Evolutionary conservation across 2,797 vertebrate species (phyloP), one percentile per base, ranked within the genome.

Genomic region (Avahi laniger): DNA sequence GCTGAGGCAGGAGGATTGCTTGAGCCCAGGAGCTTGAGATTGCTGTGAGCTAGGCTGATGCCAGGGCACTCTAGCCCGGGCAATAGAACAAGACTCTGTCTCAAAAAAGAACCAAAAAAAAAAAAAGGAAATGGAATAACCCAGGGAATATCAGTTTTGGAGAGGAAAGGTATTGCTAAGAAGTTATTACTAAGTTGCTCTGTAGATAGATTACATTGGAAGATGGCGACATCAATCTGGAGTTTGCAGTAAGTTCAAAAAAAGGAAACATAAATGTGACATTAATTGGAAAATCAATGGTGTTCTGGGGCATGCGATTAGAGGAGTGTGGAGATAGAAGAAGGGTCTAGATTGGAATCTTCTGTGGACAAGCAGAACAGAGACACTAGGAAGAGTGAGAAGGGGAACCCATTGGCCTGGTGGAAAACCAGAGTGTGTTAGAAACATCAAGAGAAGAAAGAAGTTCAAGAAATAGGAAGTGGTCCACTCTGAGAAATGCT

Each of bases 361-460:
- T 84, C 12, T 54, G 1, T 18, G 50, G 14, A 28, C 4, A 69
- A 46, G 1, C 30, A 79, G 35, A 65, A 13, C 28, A 81, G 33
- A 63, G 78, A 28, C 38, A 46, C 17, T 30, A 57, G 65, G 15
- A 38, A 52, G 18, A 63, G n/a, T 6, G 13, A 13, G 9, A 35
- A 63, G 12, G 18, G 12, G 26, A 76, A 69, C 0, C 30, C 7
- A 14, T 28, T 5, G 2, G 6, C 8, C 1, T 41, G 14, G 7
- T 48, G n/a, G 30, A 89, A 89, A 89, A 76, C 13, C 9, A 28
- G 7, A 30, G 13, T 65, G 20, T 50, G 7, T 69, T 48, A 14
- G 48, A 11, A 38, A 43, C 41, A 11, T 67, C 41, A 72, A 35
- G 20, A 89, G 13, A 30, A 75, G 30, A 26, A 38, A 38, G 15